Evolutionary conservation across 2,797 vertebrate species (phyloP).

Genomic region (Cryptoblepharus egeriae): DNA sequence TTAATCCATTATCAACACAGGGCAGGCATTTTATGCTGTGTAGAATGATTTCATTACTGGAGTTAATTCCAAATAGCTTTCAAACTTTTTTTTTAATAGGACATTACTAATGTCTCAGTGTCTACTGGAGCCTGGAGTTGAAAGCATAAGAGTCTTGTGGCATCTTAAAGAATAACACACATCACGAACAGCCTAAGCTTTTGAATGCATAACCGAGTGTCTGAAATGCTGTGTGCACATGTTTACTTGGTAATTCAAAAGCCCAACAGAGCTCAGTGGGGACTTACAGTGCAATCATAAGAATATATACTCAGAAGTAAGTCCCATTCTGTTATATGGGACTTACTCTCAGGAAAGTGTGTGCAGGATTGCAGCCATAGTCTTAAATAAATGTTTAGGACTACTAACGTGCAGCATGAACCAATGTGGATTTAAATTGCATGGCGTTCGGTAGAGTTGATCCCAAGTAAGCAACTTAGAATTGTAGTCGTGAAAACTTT

Average conservation of each 20-base stretch:
- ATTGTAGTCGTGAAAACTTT: background rate
- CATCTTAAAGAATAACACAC: background rate
- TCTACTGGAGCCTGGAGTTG: constrained; percentile 3
- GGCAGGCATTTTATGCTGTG: constrained; percentile 31
- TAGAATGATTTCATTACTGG: constrained; percentile 25
- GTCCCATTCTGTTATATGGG: too few species aligned
- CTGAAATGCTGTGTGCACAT: too few species aligned
- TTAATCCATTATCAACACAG: constrained; percentile 47
- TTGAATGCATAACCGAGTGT: too few species aligned
- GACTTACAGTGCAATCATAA: too few species aligned
- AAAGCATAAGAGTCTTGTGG: background rate
- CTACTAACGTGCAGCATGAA: background rate
- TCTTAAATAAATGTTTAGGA: background rate
- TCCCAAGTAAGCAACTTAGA: background rate
- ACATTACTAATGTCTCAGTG: constrained; percentile 2
- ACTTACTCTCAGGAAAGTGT: too few species aligned
- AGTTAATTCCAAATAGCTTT: background rate
- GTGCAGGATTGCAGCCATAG: too few species aligned
- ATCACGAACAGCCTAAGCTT: background rate
- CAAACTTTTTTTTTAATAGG: background rate
- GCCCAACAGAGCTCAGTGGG: too few species aligned
- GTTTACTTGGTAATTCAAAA: background rate
- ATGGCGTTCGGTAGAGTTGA: background rate
- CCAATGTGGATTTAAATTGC: background rate
- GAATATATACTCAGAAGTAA: too few species aligned